These are phyloP conservation scores for Setophaga petechia DNA, from an alignment of 2,113 vertebrate species.

Conservation along the genomic window DNA sequence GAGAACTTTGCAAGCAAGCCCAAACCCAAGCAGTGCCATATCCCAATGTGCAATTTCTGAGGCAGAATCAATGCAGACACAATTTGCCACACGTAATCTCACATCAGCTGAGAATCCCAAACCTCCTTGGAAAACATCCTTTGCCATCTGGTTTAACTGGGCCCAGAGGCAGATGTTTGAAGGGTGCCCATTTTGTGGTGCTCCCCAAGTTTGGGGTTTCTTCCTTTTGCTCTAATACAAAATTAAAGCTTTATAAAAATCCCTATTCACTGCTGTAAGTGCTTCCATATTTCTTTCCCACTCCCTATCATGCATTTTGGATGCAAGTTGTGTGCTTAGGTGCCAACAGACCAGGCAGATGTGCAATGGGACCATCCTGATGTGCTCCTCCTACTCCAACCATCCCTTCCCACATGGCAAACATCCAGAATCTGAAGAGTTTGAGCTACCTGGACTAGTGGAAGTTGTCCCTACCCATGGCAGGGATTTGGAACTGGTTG, in stretches of 20 bases:
- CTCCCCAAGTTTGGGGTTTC: neutral
- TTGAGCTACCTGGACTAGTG: neutral
- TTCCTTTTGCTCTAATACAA: neutral
- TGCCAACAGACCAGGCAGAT: neutral
- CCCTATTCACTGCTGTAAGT: neutral
- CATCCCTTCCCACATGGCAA: neutral
- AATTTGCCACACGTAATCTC: neutral
- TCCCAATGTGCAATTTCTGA: neutral
- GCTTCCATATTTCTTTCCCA: neutral
- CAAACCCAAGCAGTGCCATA: neutral
- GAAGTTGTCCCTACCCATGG: neutral
- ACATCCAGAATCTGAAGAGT: accelerated
- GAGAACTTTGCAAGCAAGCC: neutral
- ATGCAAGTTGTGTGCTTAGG: neutral
- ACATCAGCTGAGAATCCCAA: neutral
- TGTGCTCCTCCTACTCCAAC: neutral
- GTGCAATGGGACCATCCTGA: accelerated
- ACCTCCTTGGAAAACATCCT: neutral
- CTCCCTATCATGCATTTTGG: neutral
- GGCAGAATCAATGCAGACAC: neutral
- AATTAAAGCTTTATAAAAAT: neutral
- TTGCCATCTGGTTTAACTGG: neutral
- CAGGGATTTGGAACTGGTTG: neutral
- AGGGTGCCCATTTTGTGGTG: neutral
- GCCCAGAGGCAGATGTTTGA: neutral